A percentile compares a stretch with the other conserved stretches of the same genome.
Evolutionary conservation across 2,888 invertebrate species (phyloP).

Genomic region (Hartigia nigra): DNA sequence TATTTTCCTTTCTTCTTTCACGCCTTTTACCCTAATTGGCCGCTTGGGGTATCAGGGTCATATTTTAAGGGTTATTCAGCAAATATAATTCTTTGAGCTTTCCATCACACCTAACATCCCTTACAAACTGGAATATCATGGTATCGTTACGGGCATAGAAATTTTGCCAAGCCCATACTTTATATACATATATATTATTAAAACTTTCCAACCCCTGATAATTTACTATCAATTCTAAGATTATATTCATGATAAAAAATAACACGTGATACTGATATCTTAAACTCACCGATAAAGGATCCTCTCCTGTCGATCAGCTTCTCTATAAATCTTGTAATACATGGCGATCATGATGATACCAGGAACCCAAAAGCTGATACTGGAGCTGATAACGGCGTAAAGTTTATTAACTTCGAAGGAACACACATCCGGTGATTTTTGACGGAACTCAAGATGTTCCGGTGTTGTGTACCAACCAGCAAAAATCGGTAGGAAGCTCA

Average conservation of each 20-base stretch:
- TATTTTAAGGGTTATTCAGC: background rate
- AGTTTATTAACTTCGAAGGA: conserved; percentile 87
- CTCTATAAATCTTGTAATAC: conserved; percentile 89
- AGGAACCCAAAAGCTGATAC: conserved; percentile 94
- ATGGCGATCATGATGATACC: conserved; percentile 93
- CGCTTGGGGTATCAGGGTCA: conserved; percentile 3
- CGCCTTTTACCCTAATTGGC: conserved; percentile 32
- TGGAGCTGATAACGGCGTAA: conserved; percentile 89
- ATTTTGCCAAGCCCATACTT: background rate
- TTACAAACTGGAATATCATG: background rate
- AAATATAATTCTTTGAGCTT: background rate
- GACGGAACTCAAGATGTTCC: conserved; percentile 72
- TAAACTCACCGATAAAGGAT: conserved; percentile 81
- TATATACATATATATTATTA: background rate
- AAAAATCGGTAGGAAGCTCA: conserved; percentile 95
- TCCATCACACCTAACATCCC: background rate
- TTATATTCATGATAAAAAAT: too few species aligned
- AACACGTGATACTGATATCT: background rate
- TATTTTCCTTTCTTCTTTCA: conserved; percentile 16
- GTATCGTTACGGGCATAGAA: background rate
- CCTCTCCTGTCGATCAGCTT: conserved; percentile 86
- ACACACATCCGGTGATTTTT: conserved; percentile 68
- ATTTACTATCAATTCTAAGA: background rate
- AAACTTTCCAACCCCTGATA: background rate
- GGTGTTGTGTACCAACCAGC: conserved; percentile 94